phyloP scores from a whole-genome alignment of 2,113 vertebrate species.

The Pterocles burchelli region DNA sequence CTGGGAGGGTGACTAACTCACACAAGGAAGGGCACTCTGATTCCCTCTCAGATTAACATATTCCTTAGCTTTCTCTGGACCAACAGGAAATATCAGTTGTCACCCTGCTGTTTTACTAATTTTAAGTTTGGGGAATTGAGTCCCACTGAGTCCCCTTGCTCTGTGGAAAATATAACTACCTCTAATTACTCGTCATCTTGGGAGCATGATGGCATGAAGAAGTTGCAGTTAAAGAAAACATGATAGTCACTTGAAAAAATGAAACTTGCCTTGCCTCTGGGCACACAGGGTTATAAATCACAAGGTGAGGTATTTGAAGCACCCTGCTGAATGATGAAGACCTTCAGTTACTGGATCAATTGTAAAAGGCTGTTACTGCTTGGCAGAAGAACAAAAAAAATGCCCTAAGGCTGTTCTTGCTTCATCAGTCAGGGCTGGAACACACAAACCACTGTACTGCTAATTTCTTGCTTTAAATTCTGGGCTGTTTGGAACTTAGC shows the following conservation, averaged over 20 bases:
- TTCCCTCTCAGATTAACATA: not conserved
- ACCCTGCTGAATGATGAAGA: not conserved
- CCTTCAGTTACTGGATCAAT: not conserved
- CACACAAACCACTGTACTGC: not conserved
- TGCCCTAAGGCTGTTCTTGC: not conserved
- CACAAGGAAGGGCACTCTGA: not conserved
- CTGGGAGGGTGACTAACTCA: not conserved
- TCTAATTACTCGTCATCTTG: not conserved
- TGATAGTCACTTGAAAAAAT: not conserved
- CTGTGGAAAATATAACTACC: not conserved
- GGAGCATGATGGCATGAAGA: not conserved
- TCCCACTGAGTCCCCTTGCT: not conserved
- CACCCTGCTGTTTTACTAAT: not conserved
- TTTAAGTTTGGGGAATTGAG: not conserved
- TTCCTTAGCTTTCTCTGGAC: not conserved
- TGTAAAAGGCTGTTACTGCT: not conserved
- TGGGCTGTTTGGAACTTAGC: not conserved
- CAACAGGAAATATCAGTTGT: not conserved
- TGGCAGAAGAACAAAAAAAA: not conserved
- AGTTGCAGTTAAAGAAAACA: not conserved
- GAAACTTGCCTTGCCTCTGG: not conserved
- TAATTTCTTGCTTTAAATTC: not conserved
- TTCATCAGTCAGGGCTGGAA: not conserved
- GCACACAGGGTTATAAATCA: not conserved
- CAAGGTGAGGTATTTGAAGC: not conserved